Conservation (phyloP, 1,140 invertebrate genomes). For the Zophobas atratus region DNA sequence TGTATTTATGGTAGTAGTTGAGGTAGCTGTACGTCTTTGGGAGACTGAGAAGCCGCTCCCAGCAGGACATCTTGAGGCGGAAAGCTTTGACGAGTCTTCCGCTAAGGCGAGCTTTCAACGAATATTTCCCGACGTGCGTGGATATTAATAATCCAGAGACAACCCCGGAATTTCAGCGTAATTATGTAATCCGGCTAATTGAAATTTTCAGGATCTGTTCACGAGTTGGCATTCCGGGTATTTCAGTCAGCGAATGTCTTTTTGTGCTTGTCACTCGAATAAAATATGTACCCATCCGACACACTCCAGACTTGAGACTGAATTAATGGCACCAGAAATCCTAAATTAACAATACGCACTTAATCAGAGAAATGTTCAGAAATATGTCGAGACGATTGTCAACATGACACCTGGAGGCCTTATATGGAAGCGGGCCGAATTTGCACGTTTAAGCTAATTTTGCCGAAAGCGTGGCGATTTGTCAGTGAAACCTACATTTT, state of each 20-base stretch:
- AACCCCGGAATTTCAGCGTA: slow-evolving; percentile 30
- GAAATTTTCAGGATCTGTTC: slow-evolving; percentile 40
- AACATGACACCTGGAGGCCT: slow-evolving; percentile 29
- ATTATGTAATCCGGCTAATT: slow-evolving; percentile 37
- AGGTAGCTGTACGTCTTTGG: slow-evolving; percentile 42
- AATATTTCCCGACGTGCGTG: background rate
- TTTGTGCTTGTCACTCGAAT: slow-evolving; percentile 50
- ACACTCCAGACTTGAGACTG: slow-evolving; percentile 24
- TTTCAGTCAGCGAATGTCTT: slow-evolving; percentile 43
- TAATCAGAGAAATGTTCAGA: slow-evolving; percentile 48
- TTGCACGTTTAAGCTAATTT: slow-evolving; percentile 37
- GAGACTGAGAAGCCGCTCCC: slow-evolving; percentile 37
- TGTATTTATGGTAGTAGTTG: slow-evolving; percentile 45
- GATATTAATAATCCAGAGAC: slow-evolving; percentile 34
- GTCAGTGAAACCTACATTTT: slow-evolving; percentile 30
- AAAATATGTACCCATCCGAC: slow-evolving; percentile 49
- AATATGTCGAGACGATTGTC: slow-evolving; percentile 40
- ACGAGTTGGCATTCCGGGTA: slow-evolving; percentile 38
- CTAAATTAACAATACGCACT: slow-evolving; percentile 49
- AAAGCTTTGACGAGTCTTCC: slow-evolving; percentile 39
- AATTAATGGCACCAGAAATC: slow-evolving; percentile 50
- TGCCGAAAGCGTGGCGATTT: slow-evolving; percentile 28
- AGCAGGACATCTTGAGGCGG: slow-evolving; percentile 35
- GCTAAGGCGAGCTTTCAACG: slow-evolving; percentile 40
- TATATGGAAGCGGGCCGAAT: slow-evolving; percentile 45